Conservation (phyloP, 2,888 invertebrate species). For the Calameuta idolon region DNA sequence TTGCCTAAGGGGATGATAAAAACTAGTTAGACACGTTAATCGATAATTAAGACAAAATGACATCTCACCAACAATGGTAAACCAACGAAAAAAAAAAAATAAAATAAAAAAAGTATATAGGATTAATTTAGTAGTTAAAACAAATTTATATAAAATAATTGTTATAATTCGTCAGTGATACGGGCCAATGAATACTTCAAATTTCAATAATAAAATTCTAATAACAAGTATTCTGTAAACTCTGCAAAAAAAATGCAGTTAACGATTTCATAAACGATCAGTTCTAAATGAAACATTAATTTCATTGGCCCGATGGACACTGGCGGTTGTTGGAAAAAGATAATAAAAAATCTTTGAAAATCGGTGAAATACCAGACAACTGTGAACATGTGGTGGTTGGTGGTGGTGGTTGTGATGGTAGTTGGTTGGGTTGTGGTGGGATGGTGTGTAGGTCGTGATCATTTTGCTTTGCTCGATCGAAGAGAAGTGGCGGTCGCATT, state of each 20-base stretch:
- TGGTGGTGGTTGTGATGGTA: slow-evolving; percentile 56
- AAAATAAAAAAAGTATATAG: slow-evolving; percentile 34
- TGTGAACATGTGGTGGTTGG: slow-evolving; percentile 65
- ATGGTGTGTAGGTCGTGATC: slow-evolving; percentile 67
- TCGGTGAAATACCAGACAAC: slow-evolving; percentile 65
- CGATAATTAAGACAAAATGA: slow-evolving; percentile 57
- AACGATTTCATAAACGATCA: neutral
- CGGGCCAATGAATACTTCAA: slow-evolving; percentile 22
- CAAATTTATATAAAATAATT: slow-evolving; percentile 44
- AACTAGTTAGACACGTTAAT: slow-evolving; percentile 57
- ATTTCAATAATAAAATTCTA: neutral
- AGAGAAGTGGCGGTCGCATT: slow-evolving; percentile 61
- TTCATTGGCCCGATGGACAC: slow-evolving; percentile 13
- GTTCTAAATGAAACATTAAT: neutral
- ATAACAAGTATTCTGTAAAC: neutral
- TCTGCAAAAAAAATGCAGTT: neutral
- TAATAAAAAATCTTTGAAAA: slow-evolving; percentile 61
- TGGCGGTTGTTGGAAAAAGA: slow-evolving; percentile 24
- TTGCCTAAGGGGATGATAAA: slow-evolving; percentile 54
- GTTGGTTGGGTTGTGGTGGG: slow-evolving; percentile 64
- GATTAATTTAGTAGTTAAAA: slow-evolving; percentile 49
- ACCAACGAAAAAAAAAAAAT: slow-evolving; percentile 28
- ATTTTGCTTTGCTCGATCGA: slow-evolving; percentile 65
- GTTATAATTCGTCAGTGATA: slow-evolving; percentile 38
- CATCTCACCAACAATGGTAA: slow-evolving; percentile 57